Conservation (phyloP, 53 echinoderm and acorn worm genomes). For the Astropecten irregularis region DNA sequence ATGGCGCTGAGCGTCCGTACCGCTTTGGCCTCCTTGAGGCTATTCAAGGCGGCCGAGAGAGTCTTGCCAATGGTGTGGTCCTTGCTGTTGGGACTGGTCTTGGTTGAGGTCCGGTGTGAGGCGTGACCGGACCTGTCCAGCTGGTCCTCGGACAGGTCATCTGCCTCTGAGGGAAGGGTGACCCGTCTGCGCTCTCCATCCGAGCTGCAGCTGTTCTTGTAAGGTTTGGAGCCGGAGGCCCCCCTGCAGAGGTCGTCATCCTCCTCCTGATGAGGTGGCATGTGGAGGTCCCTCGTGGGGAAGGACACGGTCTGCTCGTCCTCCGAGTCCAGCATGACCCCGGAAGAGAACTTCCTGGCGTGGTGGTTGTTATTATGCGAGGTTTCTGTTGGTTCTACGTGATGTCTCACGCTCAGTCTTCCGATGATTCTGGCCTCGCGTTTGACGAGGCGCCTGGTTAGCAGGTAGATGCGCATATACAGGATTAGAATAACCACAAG, state of each 20-base stretch:
- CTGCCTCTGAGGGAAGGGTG: conserved; percentile 34
- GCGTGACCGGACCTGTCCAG: background rate
- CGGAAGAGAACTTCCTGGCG: conserved; percentile 61
- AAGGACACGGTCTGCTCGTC: conserved; percentile 71
- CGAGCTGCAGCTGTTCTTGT: conserved; percentile 59
- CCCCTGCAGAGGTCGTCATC: conserved; percentile 27
- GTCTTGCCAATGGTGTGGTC: conserved; percentile 84
- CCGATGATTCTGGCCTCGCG: conserved; percentile 86
- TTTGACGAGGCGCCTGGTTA: conserved; percentile 79
- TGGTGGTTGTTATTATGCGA: conserved; percentile 66
- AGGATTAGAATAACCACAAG: conserved; percentile 81
- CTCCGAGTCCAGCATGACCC: conserved; percentile 75
- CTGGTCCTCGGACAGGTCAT: conserved; percentile 26
- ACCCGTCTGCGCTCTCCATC: conserved; percentile 54
- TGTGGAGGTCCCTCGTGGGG: conserved; percentile 35
- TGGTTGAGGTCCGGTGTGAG: conserved; percentile 20
- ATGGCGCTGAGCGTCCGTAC: conserved; percentile 86
- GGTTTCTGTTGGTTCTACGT: conserved; percentile 54
- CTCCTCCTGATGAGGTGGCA: conserved; percentile 42
- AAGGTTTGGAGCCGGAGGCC: conserved; percentile 55
- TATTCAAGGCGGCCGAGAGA: conserved; percentile 76
- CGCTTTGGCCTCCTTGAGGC: conserved; percentile 87
- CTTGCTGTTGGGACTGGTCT: conserved; percentile 67
- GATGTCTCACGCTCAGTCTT: conserved; percentile 73
- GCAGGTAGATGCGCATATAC: conserved; percentile 83